Base-by-base conservation (phyloP, 2,797 vertebrate genomes). In the Alectoris magna region DNA sequence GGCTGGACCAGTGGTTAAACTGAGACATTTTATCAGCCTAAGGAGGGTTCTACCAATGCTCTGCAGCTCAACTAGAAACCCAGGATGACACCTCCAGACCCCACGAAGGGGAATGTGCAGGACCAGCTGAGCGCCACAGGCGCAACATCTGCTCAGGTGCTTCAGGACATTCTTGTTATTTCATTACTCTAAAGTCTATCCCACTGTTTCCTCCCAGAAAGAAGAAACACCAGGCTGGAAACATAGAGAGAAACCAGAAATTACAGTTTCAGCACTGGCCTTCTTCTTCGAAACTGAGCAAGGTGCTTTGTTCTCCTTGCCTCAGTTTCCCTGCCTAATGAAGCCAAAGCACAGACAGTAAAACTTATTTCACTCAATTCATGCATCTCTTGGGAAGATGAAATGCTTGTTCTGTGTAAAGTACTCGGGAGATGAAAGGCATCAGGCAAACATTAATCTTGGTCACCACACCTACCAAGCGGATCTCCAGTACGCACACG, bases 391-490 rank as follows among this genome's bases (percentile, higher is more conserved):
- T 77, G 80, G 8, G 10, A 87, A 88, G 80, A 95, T 87, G 58
- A 93, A 95, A 94, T 80, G 74, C 77, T 91, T 88, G 62, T 43
- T 80, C 89, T 71, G 73, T 87, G 74, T 88, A 91, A 95, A 95
- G 89, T 14, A 91, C 80, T 91, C 74, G 38, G 49, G 92, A 95
- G 80, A 96, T 95, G 74, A 96, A 95, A 95, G 83, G 44, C 74
- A 79, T 64, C 66, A 60, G 72, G 83, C 81, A 91, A 91, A 91
- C 92, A 94, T 93, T 95, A 96, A 95, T 91, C 74, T 86, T 29
- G 91, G 94, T 26, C 77, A 92, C 94, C 92, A 94, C 89, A 82
- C 93, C 94, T 92, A 95, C 80, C 85, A 94, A 81, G 80, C 95
- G 71, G 80, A 95, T 95, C 92, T 95, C 74, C 76, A 93, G 77